A percentile compares a stretch with the other conserved stretches of the same genome.
Evolutionary conservation across 2,888 invertebrate species (phyloP).

Genomic region (Rapana venosa): DNA sequence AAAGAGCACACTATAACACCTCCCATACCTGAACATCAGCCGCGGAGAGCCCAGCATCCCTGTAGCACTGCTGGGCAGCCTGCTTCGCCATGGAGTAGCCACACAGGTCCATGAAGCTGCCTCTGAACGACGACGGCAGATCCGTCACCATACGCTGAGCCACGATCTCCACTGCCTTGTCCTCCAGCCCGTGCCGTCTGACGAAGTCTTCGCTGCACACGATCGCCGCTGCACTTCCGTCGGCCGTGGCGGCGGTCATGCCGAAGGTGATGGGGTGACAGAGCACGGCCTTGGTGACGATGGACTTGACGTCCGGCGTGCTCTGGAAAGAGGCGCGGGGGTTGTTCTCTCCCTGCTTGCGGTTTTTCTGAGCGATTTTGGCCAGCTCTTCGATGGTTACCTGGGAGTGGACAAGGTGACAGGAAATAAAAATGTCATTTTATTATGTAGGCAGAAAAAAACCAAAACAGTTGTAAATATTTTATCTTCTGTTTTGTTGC

Average conservation of each 20-base stretch:
- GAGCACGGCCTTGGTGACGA: conserved; percentile 62
- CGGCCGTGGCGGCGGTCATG: conserved; percentile 88
- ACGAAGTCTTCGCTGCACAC: conserved; percentile 95
- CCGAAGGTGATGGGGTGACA: conserved; percentile 73
- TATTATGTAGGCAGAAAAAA: no score
- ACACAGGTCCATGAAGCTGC: conserved; percentile 87
- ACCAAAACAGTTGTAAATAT: no score
- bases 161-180: conserved; percentile 94
- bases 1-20: no score
- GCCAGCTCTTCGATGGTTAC: conserved; percentile 62
- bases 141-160: conserved; percentile 98
- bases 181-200: conserved; percentile 85
- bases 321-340: conserved; percentile 66
- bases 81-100: conserved; percentile 95
- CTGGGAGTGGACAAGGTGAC: background rate
- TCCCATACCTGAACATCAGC: conserved; percentile 63
- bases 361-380: conserved; percentile 70
- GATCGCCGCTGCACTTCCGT: conserved; percentile 96
- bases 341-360: conserved; percentile 71
- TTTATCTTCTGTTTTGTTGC: no score
- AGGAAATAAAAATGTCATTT: no score
- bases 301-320: conserved; percentile 54
- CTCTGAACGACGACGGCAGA: conserved; percentile 88
- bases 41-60: conserved; percentile 57
- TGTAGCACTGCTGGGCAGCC: conserved; percentile 80